A percentile compares a stretch with the other conserved stretches of the same genome.
phyloP scores from a whole-genome alignment of 2,113 vertebrate species.

The Myodes glareolus region DNA sequence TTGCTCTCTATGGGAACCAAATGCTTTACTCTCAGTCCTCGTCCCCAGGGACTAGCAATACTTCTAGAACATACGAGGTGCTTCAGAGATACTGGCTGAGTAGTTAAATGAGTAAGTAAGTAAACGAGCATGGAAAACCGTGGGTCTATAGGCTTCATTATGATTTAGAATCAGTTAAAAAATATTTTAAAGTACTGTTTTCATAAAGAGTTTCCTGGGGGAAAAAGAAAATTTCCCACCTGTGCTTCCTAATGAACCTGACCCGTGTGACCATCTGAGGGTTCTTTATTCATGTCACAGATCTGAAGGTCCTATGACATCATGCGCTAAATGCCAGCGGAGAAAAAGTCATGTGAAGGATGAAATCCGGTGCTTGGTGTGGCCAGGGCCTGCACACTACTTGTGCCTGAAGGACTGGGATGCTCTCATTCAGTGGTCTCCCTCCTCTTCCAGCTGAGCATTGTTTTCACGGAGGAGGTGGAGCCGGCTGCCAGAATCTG shows the following conservation, averaged over 20 bases:
- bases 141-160: not conserved
- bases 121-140: not conserved
- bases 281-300: not conserved
- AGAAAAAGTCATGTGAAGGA: not conserved
- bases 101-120: not conserved
- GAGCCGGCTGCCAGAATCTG: not conserved
- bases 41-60: not conserved
- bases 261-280: not conserved
- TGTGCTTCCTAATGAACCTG: not conserved
- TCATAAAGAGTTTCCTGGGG: not conserved
- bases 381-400: not conserved
- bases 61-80: not conserved
- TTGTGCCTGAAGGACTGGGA: not conserved
- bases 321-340: not conserved
- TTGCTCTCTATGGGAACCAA: not conserved
- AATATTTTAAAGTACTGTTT: not conserved
- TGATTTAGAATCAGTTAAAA: constrained; percentile 15
- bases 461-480: not conserved
- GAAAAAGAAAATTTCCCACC: not conserved
- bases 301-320: not conserved
- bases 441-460: not conserved
- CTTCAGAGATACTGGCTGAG: not conserved
- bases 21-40: not conserved
- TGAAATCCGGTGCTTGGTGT: not conserved
- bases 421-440: not conserved